phyloP scores from a whole-genome alignment of 2,113 vertebrate species.

The Ailuropoda melanoleuca region DNA sequence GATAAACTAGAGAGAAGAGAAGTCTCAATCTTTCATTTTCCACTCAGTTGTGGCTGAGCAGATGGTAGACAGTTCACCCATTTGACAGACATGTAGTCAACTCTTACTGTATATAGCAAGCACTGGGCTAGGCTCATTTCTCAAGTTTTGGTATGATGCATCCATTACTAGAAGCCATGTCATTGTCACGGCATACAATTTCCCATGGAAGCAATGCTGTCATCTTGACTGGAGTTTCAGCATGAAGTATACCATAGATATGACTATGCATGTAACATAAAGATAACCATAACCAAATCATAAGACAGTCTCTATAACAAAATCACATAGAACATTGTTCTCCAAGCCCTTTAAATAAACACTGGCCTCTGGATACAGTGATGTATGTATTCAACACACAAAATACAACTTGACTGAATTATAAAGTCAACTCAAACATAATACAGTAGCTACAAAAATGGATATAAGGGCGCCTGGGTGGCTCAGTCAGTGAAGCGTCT shows the following conservation, averaged over 20 bases:
- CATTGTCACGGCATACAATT: not conserved
- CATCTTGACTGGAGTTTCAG: not conserved
- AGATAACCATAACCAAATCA: not conserved
- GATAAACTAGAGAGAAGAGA: not conserved
- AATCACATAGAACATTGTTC: not conserved
- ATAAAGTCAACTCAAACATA: constrained; percentile 1
- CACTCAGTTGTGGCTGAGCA: not conserved
- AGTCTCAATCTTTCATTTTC: constrained; percentile 17
- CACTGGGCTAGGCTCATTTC: not conserved
- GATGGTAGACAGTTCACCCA: not conserved
- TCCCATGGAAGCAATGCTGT: not conserved
- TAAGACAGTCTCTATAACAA: not conserved
- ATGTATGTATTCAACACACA: not conserved
- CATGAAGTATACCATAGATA: not conserved
- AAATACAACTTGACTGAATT: not conserved
- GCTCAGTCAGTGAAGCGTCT: not conserved
- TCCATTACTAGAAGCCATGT: not conserved
- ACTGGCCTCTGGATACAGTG: not conserved
- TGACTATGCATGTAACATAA: not conserved
- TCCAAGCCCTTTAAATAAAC: constrained; percentile 28
- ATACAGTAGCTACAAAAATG: not conserved
- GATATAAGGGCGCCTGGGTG: not conserved
- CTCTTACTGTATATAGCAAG: not conserved
- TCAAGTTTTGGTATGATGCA: not conserved
- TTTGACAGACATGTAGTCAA: not conserved